phyloP scores from a whole-genome alignment of 2,113 vertebrate genomes.

The Chaenogobius annularis region DNA sequence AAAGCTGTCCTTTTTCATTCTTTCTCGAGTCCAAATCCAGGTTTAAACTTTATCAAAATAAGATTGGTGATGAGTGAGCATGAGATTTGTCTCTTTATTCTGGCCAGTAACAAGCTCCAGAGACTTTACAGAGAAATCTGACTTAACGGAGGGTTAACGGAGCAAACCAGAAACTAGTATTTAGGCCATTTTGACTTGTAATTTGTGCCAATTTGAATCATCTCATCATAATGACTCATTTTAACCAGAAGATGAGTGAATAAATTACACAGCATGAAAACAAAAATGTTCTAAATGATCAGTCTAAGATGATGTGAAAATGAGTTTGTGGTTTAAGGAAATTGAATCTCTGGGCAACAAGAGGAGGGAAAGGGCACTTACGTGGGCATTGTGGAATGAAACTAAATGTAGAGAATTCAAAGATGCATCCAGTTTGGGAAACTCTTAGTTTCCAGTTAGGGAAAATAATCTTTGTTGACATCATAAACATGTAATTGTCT shows the following conservation, averaged over 20 bases:
- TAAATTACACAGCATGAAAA: not conserved
- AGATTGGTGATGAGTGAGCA: conserved; percentile 41
- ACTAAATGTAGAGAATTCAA: not conserved
- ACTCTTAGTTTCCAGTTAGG: too few species aligned
- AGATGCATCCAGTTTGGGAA: not conserved
- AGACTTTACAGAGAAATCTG: conserved; percentile 31
- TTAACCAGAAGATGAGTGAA: not conserved
- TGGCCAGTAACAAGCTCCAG: conserved; percentile 42
- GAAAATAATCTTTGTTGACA: conserved; percentile 9
- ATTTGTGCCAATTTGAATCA: conserved; percentile 9
- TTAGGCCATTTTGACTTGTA: conserved; percentile 7
- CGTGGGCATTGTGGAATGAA: not conserved
- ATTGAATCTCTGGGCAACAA: not conserved
- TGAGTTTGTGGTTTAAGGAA: conserved; percentile 3
- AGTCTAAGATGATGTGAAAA: not conserved
- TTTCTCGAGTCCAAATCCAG: conserved; percentile 25
- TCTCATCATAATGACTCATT: conserved; percentile 10
- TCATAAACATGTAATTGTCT: not conserved
- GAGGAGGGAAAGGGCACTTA: not conserved
- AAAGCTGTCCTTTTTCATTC: conserved; percentile 6
- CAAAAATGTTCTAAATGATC: not conserved
- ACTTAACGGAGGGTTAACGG: conserved; percentile 38
- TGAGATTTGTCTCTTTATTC: conserved; percentile 55
- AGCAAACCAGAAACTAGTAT: conserved; percentile 25
- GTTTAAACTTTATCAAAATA: conserved; percentile 24